phyloP scores from a whole-genome alignment of 2,113 vertebrate species.

The Eudyptes chrysolophus region DNA sequence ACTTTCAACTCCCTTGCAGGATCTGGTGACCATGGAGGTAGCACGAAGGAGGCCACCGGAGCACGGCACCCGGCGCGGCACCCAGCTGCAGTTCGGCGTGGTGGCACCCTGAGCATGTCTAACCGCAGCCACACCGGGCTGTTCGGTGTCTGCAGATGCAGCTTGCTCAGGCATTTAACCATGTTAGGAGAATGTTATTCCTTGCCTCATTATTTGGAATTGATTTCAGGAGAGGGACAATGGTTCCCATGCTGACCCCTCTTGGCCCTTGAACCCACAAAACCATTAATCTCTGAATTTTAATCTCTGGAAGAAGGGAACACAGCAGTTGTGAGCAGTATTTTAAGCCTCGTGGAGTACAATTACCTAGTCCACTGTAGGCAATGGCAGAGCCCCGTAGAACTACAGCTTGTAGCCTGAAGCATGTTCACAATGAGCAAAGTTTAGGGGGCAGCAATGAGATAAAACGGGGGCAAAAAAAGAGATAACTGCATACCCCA shows the following conservation, averaged over 20 bases:
- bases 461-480: background rate
- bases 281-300: background rate
- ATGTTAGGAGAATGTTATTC: background rate
- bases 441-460: background rate
- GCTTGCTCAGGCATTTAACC: background rate
- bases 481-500: background rate
- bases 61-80: fast-evolving
- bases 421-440: background rate
- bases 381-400: background rate
- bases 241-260: background rate
- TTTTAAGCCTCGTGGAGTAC: background rate
- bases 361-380: background rate
- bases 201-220: background rate
- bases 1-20: background rate
- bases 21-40: background rate
- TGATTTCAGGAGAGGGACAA: background rate
- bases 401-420: background rate
- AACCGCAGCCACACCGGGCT: fast-evolving
- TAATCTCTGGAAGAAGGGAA: background rate
- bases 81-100: background rate
- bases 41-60: background rate
- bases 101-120: background rate
- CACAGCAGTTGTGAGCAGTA: background rate
- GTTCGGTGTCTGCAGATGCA: fast-evolving
- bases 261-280: background rate